These are phyloP conservation scores for Lithosia quadra DNA, from an alignment of 2,888 invertebrate species.

Conservation along the genomic window DNA sequence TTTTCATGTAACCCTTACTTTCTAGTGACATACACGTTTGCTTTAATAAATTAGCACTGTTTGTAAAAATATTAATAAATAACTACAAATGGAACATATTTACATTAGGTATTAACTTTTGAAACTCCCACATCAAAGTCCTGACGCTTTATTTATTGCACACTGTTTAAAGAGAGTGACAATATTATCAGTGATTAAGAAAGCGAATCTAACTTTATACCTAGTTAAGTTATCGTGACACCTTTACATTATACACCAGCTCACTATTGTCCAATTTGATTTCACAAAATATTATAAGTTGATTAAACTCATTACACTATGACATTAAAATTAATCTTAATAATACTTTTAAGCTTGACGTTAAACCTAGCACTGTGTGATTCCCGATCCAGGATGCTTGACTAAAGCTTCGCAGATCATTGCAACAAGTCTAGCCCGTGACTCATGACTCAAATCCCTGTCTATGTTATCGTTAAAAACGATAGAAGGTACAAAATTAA, in stretches of 20 bases:
- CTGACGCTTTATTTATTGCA: not conserved
- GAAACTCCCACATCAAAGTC: not conserved
- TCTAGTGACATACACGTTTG: no score
- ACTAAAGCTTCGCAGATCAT: conserved; percentile 72
- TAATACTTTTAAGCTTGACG: conserved; percentile 13
- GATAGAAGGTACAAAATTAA: conserved; percentile 73
- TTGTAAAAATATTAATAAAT: not conserved
- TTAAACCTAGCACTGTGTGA: conserved; percentile 61
- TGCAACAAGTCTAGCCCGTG: conserved; percentile 56
- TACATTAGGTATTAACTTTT: not conserved
- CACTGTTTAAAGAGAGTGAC: no score
- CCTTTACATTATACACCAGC: no score
- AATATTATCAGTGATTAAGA: not conserved
- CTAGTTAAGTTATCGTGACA: no score
- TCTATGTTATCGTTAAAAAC: conserved; percentile 67
- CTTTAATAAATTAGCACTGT: no score
- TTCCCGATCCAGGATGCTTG: conserved; percentile 61
- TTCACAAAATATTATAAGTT: not conserved
- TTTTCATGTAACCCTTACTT: no score
- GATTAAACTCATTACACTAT: not conserved
- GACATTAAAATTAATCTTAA: conserved; percentile 24
- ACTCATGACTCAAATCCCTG: conserved; percentile 49
- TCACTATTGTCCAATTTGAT: not conserved
- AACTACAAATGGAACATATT: not conserved
- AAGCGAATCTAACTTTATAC: not conserved